phyloP scores from a whole-genome alignment of 2,797 vertebrate species.

The Rachycentron canadum region DNA sequence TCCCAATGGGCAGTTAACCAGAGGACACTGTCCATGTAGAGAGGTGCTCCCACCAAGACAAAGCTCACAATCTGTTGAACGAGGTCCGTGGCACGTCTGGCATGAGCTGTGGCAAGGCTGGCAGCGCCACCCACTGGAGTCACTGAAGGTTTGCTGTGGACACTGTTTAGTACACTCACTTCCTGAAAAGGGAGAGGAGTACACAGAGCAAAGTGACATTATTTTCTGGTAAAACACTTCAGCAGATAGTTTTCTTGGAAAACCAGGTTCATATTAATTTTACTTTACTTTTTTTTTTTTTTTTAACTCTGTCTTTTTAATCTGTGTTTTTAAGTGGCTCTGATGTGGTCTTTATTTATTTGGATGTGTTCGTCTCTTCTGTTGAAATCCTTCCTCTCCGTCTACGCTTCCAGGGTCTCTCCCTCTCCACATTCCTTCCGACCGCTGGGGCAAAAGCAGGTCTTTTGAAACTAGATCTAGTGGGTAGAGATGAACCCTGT shows the following conservation, averaged over 20 bases:
- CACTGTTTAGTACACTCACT: constrained; percentile 84
- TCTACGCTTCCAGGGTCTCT: constrained; percentile 25
- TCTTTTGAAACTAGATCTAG: constrained; percentile 48
- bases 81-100: constrained; percentile 82
- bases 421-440: constrained; percentile 41
- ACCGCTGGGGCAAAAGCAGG: constrained; percentile 47
- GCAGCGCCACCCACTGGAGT: constrained; percentile 84
- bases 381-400: constrained; percentile 6
- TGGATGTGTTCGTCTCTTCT: background rate
- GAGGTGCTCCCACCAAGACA: constrained; percentile 80
- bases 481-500: background rate
- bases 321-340: background rate
- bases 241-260: background rate
- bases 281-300: background rate
- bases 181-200: constrained; percentile 64
- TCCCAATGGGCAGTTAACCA: constrained; percentile 80
- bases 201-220: constrained; percentile 7
- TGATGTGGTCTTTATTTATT: constrained; percentile 5
- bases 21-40: constrained; percentile 84
- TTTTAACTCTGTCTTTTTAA: background rate
- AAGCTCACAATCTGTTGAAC: constrained; percentile 80
- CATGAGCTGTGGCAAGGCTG: constrained; percentile 85
- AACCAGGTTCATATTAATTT: background rate
- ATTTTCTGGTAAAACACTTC: background rate
- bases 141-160: constrained; percentile 80